A percentile compares a stretch with the other conserved stretches of the same genome.
phyloP scores from a whole-genome alignment of 2,888 invertebrate genomes.

The Pristionchus fissidentatus region DNA sequence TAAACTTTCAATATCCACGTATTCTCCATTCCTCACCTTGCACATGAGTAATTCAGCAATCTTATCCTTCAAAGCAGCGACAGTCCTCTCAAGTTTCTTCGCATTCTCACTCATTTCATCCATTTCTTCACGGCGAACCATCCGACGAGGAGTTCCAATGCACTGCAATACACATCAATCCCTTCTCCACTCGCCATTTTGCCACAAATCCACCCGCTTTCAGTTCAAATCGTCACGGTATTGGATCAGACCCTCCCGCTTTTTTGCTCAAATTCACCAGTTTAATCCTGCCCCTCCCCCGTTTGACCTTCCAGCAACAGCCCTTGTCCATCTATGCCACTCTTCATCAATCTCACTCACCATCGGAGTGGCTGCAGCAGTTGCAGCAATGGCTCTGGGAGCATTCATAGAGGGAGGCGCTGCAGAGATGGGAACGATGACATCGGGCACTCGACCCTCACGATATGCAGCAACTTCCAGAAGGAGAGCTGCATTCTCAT shows the following conservation, averaged over 20 bases:
- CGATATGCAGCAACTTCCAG: constrained; percentile 44
- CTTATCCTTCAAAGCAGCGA: constrained; percentile 45
- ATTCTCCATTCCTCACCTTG: not conserved
- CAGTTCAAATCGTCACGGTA: no score
- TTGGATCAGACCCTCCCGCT: no score
- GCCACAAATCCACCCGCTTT: no score
- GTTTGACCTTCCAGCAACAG: not conserved
- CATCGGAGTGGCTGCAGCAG: constrained; percentile 18
- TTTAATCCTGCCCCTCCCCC: no score
- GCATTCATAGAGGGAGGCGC: constrained; percentile 1
- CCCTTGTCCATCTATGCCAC: not conserved
- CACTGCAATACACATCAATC: no score
- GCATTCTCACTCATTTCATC: constrained; percentile 15
- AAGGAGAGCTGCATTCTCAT: constrained; percentile 35
- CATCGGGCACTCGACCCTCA: constrained; percentile 28
- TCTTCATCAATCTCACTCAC: not conserved
- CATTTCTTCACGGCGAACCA: not conserved
- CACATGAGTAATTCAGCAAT: not conserved
- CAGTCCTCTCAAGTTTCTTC: constrained; percentile 4
- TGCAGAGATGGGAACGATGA: not conserved
- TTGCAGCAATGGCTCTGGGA: not conserved
- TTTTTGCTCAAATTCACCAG: no score
- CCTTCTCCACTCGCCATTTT: no score
- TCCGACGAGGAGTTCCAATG: constrained; percentile 30
- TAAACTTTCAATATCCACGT: no score